Percentiles rank a stretch among this genome's conserved stretches.
phyloP scores from a whole-genome alignment of 2,888 invertebrate genomes.

The Galeruca laticollis region DNA sequence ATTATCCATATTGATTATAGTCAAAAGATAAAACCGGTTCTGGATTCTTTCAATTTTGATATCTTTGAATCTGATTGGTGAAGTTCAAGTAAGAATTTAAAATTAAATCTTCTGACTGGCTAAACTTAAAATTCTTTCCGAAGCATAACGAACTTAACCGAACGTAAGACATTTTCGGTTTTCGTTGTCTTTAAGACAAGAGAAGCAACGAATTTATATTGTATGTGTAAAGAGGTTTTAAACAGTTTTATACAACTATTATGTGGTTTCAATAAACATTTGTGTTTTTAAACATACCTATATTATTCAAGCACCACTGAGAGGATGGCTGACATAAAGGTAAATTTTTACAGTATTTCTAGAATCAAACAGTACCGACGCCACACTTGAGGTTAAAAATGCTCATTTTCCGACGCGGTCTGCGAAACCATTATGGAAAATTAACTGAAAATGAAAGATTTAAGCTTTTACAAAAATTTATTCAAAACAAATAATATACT shows the following conservation, averaged over 20 bases:
- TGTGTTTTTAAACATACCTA: not conserved
- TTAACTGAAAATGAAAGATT: not conserved
- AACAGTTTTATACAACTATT: slow-evolving; percentile 2
- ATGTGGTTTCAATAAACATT: slow-evolving; percentile 19
- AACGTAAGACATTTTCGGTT: slow-evolving; percentile 15
- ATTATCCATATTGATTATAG: slow-evolving; percentile 24
- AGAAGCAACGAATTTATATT: slow-evolving; percentile 9
- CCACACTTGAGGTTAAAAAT: slow-evolving; percentile 25
- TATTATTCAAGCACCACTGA: not conserved
- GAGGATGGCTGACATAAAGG: slow-evolving; percentile 36
- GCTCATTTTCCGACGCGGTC: slow-evolving; percentile 9
- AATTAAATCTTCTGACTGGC: slow-evolving; percentile 18
- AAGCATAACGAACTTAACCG: slow-evolving; percentile 18
- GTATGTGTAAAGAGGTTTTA: not conserved
- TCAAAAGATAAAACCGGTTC: slow-evolving; percentile 27
- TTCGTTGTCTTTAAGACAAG: slow-evolving; percentile 24
- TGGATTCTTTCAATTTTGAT: slow-evolving; percentile 20
- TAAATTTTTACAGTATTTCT: slow-evolving; percentile 14
- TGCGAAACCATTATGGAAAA: not conserved
- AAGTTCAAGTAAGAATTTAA: slow-evolving; percentile 9
- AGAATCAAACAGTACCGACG: slow-evolving; percentile 12
- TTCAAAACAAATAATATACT: not conserved
- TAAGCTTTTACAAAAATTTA: not conserved
- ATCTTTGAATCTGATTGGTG: slow-evolving; percentile 12
- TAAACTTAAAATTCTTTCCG: slow-evolving; percentile 24